A percentile compares a stretch with the other conserved stretches of the same genome.
Evolutionary conservation across 30 jellyfish, hydroid and myxozoan species (phyloP).

Genomic region (Hydractinia echinata): DNA sequence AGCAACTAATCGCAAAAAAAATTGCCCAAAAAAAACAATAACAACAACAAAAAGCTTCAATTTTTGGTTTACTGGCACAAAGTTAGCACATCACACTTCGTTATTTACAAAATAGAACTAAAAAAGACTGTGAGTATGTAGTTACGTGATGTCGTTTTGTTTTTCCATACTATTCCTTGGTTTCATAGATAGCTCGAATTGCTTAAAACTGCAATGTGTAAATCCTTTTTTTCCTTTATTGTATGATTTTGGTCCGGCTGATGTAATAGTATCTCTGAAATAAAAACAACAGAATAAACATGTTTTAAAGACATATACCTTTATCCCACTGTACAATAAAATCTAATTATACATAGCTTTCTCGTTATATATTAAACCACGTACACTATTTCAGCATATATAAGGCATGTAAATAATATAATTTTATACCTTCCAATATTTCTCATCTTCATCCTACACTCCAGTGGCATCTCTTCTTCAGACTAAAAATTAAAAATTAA

Average conservation of each 20-base stretch:
- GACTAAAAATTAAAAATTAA: constrained; percentile 48
- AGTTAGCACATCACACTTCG: no score
- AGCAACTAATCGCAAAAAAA: no score
- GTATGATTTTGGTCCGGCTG: constrained; percentile 93
- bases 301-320: not conserved
- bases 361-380: no score
- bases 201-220: constrained; percentile 39
- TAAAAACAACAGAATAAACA: not conserved
- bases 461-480: constrained; percentile 94
- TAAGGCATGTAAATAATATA: not conserved
- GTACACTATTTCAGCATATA: no score
- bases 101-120: no score
- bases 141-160: constrained; percentile 6
- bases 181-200: constrained; percentile 70
- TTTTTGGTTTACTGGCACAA: no score
- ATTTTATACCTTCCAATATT: constrained; percentile 75
- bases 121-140: no score
- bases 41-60: no score
- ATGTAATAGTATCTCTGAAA: constrained; percentile 79
- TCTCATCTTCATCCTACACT: constrained; percentile 86
- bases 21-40: no score
- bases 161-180: constrained; percentile 81
- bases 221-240: constrained; percentile 89
- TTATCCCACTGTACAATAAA: not conserved
- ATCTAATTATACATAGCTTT: no score